phyloP scores from a whole-genome alignment of 2,113 vertebrate species.

The Pipra filicauda region DNA sequence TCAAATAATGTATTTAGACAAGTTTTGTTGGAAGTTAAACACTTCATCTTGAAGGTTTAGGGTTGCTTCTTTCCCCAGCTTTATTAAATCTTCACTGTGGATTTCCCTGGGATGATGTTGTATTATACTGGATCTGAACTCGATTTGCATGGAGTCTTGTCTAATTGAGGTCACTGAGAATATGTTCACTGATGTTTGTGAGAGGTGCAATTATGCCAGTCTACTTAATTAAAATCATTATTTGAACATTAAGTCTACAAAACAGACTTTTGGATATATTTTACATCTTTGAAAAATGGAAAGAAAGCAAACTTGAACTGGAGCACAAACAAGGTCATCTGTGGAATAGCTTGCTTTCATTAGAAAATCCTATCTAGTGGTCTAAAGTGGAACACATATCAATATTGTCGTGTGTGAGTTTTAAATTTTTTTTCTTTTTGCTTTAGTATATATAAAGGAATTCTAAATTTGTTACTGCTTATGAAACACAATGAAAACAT shows the following conservation, averaged over 20 bases:
- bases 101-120: neutral
- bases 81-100: neutral
- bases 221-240: neutral
- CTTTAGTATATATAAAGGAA: neutral
- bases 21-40: neutral
- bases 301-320: neutral
- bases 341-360: neutral
- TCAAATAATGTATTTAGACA: neutral
- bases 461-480: neutral
- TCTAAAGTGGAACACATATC: neutral
- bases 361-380: neutral
- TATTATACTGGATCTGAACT: neutral
- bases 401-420: neutral
- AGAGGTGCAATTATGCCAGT: neutral
- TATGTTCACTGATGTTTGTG: neutral
- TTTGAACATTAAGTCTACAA: neutral
- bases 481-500: neutral
- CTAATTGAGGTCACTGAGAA: neutral
- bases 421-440: fast-evolving
- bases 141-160: neutral
- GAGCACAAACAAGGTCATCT: neutral
- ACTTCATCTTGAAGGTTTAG: neutral
- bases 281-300: neutral
- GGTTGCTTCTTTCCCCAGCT: neutral
- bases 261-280: neutral